A percentile compares a stretch with the other conserved stretches of the same genome.
These are phyloP conservation scores for Melipona quadrifasciata DNA, from an alignment of 1,140 invertebrate species.

Conservation along the genomic window DNA sequence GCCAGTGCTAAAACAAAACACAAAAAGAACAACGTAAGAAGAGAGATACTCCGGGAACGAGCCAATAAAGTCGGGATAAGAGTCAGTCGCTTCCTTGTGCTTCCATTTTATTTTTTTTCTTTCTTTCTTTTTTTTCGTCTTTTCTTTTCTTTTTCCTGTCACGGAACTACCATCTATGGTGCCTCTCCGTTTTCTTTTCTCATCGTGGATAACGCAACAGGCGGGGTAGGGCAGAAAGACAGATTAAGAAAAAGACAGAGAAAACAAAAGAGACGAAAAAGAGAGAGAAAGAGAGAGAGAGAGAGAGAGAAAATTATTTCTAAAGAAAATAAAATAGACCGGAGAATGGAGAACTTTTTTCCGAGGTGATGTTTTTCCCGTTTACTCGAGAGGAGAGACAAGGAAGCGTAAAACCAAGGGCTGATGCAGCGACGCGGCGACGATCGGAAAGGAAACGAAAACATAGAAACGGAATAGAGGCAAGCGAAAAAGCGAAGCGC, in stretches of 20 bases:
- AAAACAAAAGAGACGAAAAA: not conserved
- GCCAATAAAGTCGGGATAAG: conserved; percentile 63
- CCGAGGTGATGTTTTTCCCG: not conserved
- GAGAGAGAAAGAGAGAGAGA: not conserved
- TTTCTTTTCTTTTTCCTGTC: conserved; percentile 35
- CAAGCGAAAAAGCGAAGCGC: conserved; percentile 59
- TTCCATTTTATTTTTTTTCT: conserved; percentile 52
- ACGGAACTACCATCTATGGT: conserved; percentile 36
- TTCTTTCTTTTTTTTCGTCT: not conserved
- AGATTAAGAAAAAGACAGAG: not conserved
- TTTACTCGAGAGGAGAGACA: not conserved
- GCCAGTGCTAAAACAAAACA: conserved; percentile 87
- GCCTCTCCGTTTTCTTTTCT: conserved; percentile 44
- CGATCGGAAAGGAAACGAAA: not conserved
- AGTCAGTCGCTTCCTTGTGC: conserved; percentile 47
- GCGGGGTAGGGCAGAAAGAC: not conserved
- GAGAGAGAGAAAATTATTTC: not conserved
- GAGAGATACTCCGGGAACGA: conserved; percentile 72
- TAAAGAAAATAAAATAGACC: not conserved
- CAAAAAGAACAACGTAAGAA: conserved; percentile 82
- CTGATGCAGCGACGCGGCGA: not conserved
- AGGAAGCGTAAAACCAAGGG: not conserved
- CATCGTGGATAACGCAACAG: conserved; percentile 8
- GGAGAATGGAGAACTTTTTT: not conserved
- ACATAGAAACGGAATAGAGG: conserved; percentile 21